Base-by-base conservation (phyloP, 35 echinoderm and acorn worm species). In the Chiridota heheva region DNA sequence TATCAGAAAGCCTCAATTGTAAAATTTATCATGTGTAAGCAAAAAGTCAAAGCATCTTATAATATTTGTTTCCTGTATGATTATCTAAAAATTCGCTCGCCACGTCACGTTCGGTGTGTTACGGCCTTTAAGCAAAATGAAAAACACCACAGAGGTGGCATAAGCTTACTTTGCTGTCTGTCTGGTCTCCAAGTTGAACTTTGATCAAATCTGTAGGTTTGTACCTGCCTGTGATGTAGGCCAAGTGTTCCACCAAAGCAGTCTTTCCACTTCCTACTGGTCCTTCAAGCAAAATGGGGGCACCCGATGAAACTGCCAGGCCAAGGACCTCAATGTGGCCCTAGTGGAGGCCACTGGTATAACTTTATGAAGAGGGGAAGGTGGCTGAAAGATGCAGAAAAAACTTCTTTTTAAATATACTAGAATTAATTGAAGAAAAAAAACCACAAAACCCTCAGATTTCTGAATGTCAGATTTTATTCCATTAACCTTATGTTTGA, bases 131-230 rank as follows among this genome's bases (percentile, higher is more conserved):
- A n/a, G 20, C 36, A 4, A 4, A 68, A 36, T 18, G 20, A 29
- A 20, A 68, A 5, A 26, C 20, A 6, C 35, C 5, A 25, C 4
- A 59, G 22, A 29, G 56, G 29, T 18, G 24, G 45, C 5, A 1
- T 2, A 1, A 2, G 12, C 73, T 36, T 78, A 88, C 84, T 83
- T 96, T 96, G 71, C 92, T 96, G 44, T 96, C 92, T 27, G 92
- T 96, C 67, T 96, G 92, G 60, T 96, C 92, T 13, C 92, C 92
- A 0, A 96, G 88, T 45, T 96, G 92, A 15, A 96, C 83, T 55
- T 90, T 96, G 46, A 91, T 61, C 27, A 96, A 51, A 6, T 77
- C 30, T 4, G 75, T 76, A 44, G 82, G 67, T 15, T 72, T 82
- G 10, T 31, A 48, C 61, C 92, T 79, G 1, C 92, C 92, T 40